phyloP scores from a whole-genome alignment of 2,113 vertebrate genomes.

The Genyomyrus donnyi region DNA sequence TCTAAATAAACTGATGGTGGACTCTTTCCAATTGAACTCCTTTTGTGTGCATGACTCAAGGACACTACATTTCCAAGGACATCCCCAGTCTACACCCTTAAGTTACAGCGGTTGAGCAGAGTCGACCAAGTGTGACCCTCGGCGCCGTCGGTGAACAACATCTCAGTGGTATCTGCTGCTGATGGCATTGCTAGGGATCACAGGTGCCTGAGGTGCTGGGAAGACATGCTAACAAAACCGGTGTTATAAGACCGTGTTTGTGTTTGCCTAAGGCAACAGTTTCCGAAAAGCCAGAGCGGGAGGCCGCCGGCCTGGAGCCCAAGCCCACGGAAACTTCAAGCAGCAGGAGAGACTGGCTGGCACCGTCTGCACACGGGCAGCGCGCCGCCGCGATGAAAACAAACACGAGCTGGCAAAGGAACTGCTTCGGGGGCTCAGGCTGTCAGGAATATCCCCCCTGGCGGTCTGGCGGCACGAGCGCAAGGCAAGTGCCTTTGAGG shows the following conservation, averaged over 20 bases:
- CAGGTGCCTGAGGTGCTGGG: background rate
- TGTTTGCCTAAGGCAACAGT: conserved; percentile 47
- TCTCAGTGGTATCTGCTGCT: background rate
- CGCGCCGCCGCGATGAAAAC: conserved; percentile 53
- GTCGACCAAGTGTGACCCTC: background rate
- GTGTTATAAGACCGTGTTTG: conserved; percentile 20
- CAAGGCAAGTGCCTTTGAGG: conserved; percentile 1
- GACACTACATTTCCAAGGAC: background rate
- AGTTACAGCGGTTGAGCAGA: background rate
- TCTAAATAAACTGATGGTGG: background rate
- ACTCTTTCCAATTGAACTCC: background rate
- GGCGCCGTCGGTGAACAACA: background rate
- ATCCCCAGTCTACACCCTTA: background rate
- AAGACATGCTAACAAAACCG: background rate
- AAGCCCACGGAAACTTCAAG: conserved; percentile 54
- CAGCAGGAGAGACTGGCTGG: conserved; percentile 51
- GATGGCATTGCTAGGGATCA: background rate
- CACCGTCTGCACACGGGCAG: conserved; percentile 40
- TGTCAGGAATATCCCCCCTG: conserved; percentile 48
- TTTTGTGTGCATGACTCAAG: background rate
- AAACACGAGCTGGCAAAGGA: conserved; percentile 51
- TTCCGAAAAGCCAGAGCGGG: conserved; percentile 36
- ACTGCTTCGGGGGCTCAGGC: conserved; percentile 35
- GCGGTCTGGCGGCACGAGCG: conserved; percentile 33
- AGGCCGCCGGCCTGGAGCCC: conserved; percentile 40